Evolutionary conservation across 1,140 invertebrate species (phyloP).

Genomic region (Leucophenga varia): DNA sequence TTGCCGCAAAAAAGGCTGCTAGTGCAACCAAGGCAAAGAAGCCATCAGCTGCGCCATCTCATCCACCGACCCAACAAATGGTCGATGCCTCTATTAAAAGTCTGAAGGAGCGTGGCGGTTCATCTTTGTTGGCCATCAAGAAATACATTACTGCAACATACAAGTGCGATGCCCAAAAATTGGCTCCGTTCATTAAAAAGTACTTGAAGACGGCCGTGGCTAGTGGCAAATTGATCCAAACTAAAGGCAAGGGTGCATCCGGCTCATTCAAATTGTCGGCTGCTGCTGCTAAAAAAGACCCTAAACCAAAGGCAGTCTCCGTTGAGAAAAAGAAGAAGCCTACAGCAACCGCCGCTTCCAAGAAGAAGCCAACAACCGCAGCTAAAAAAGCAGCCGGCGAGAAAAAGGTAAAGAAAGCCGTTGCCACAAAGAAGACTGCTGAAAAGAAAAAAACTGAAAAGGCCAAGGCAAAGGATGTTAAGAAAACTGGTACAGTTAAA

Average conservation of each 20-base stretch:
- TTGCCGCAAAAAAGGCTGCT: constrained; percentile 13
- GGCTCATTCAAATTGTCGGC: constrained; percentile 61
- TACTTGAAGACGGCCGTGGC: constrained; percentile 62
- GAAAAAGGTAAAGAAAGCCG: constrained; percentile 20
- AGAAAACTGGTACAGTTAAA: constrained; percentile 16
- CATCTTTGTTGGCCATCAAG: constrained; percentile 65
- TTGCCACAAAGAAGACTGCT: constrained; percentile 24
- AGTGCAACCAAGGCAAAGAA: constrained; percentile 51
- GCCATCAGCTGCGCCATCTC: constrained; percentile 54
- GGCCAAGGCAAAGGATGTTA: constrained; percentile 17
- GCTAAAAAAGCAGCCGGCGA: constrained; percentile 29
- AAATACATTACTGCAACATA: constrained; percentile 65
- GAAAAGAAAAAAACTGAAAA: constrained; percentile 26
- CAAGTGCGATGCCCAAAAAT: constrained; percentile 60
- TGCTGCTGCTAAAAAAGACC: constrained; percentile 16
- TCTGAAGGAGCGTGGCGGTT: constrained; percentile 64
- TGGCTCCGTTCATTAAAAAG: constrained; percentile 65
- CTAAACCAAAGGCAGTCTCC: constrained; percentile 18
- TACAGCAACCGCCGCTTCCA: constrained; percentile 15
- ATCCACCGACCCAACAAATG: constrained; percentile 61
- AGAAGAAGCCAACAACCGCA: constrained; percentile 6
- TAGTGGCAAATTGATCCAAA: constrained; percentile 60
- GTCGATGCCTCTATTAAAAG: constrained; percentile 63
- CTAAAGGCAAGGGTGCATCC: constrained; percentile 64
- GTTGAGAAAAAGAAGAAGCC: constrained; percentile 22